Evolutionary conservation across 1,140 invertebrate genomes (phyloP), one percentile per base, ranked within the genome.

Genomic region (Drosophila lacertosa): DNA sequence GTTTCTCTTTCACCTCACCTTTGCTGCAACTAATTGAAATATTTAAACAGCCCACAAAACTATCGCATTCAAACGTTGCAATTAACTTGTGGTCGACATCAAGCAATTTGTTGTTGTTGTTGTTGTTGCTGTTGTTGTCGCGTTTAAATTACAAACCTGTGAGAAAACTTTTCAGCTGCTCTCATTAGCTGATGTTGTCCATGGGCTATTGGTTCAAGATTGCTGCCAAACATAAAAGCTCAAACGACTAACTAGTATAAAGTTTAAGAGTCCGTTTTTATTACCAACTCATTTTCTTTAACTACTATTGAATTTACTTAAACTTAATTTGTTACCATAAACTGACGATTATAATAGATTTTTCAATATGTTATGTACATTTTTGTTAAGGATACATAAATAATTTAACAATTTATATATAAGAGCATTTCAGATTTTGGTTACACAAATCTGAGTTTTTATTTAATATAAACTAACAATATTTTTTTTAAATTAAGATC

Each of bases 1-100:
- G 10, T 20, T 57, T 62, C 35, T 16, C 45, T 29, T 32, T 50
- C 7, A 13, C 53, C 66, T 57, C 15, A 13, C 20, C 70, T 32
- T 26, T 26, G 22, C 42, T 40, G 33, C 57, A 64, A 48, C 82
- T 88, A 88, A 88, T 88, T 88, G 83, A 88, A 88, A 88, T 88
- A 88, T 88, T 88, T 76, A 51, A 69, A 86, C 51, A 67, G 50
- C 63, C 74, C 77, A 76, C 78, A 82, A 77, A 74, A 75, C 78
- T 86, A 86, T 81, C 82, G 70, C 75, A 78, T 82, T 82, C 82
- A 74, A 74, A 70, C 77, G 62, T 74, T 75, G 77, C 83, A 88
- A 88, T 88, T 88, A 88, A 75, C 86, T 88, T 88, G 82, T 51
- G 77, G 82, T 82, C 47, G 22, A 26, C 44, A 26, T 39, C 0